phyloP scores from a whole-genome alignment of 2,888 invertebrate genomes.

The Alloplasta piceator region DNA sequence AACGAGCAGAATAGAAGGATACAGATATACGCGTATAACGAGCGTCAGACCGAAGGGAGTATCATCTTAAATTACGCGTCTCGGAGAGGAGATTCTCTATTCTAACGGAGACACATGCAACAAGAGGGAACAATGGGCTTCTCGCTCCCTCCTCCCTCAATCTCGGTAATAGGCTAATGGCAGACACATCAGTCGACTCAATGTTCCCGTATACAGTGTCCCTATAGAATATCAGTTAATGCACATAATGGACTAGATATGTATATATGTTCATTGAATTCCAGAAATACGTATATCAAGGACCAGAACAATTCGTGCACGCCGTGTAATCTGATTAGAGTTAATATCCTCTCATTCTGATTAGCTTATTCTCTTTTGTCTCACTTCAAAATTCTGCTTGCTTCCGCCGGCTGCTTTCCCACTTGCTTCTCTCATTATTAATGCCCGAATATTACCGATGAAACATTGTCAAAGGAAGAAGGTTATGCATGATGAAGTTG shows the following conservation, averaged over 20 bases:
- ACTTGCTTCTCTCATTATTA: no score
- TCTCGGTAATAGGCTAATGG: constrained; percentile 69
- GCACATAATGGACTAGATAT: background rate
- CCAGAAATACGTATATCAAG: constrained; percentile 5
- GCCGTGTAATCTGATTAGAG: constrained; percentile 54
- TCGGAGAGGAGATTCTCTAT: constrained; percentile 59
- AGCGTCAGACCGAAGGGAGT: constrained; percentile 36
- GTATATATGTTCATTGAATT: constrained; percentile 35
- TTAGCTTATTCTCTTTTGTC: constrained; percentile 23
- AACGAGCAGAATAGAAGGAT: constrained; percentile 3
- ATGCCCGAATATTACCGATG: no score
- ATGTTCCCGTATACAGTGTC: constrained; percentile 30
- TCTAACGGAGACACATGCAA: constrained; percentile 36
- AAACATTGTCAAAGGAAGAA: no score
- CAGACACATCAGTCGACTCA: constrained; percentile 61
- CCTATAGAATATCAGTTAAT: background rate
- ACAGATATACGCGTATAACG: no score
- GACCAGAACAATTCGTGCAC: constrained; percentile 60
- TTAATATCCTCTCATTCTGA: constrained; percentile 42
- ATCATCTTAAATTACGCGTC: constrained; percentile 68
- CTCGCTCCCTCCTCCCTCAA: background rate
- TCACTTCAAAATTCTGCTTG: background rate
- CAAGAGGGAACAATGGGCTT: constrained; percentile 63
- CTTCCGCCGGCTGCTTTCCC: background rate
- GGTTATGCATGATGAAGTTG: no score